Evolutionary conservation across 1,140 invertebrate species (phyloP).

Genomic region (Brachionus manjavacas): DNA sequence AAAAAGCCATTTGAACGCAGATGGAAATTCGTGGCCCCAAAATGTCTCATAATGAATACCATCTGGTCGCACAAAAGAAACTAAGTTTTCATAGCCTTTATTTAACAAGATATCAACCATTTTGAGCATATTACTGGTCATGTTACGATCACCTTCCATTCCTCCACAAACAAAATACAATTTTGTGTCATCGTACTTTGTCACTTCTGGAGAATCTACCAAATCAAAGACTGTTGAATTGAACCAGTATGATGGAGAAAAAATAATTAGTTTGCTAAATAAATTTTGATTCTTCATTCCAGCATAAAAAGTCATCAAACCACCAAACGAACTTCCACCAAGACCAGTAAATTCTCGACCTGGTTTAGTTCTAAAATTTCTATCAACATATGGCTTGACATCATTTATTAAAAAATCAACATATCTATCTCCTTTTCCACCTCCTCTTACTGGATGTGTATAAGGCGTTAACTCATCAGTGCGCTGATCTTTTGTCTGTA

Average conservation of each 20-base stretch:
- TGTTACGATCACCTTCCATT: background rate
- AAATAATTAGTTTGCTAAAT: background rate
- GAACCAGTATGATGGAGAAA: slow-evolving; percentile 38
- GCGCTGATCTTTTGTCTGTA: background rate
- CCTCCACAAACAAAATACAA: slow-evolving; percentile 26
- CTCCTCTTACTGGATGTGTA: slow-evolving; percentile 22
- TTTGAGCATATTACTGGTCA: slow-evolving; percentile 15
- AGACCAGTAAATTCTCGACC: background rate
- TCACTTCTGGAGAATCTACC: background rate
- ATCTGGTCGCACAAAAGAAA: background rate
- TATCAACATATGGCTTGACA: slow-evolving; percentile 14
- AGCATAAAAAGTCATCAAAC: slow-evolving; percentile 39
- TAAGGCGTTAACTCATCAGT: slow-evolving; percentile 29
- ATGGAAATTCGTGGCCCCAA: slow-evolving; percentile 26
- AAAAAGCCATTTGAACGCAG: slow-evolving; percentile 21
- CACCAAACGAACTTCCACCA: slow-evolving; percentile 23
- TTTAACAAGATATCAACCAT: background rate
- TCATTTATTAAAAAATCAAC: slow-evolving; percentile 18
- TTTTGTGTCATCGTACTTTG: background rate
- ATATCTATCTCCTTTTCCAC: slow-evolving; percentile 29
- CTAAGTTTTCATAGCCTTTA: background rate
- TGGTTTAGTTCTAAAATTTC: slow-evolving; percentile 20
- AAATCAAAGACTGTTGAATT: background rate
- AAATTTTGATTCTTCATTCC: slow-evolving; percentile 25
- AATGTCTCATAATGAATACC: slow-evolving; percentile 23